These are phyloP conservation scores for Malurus splendens DNA, from an alignment of 2,797 vertebrate species.

Conservation along the genomic window DNA sequence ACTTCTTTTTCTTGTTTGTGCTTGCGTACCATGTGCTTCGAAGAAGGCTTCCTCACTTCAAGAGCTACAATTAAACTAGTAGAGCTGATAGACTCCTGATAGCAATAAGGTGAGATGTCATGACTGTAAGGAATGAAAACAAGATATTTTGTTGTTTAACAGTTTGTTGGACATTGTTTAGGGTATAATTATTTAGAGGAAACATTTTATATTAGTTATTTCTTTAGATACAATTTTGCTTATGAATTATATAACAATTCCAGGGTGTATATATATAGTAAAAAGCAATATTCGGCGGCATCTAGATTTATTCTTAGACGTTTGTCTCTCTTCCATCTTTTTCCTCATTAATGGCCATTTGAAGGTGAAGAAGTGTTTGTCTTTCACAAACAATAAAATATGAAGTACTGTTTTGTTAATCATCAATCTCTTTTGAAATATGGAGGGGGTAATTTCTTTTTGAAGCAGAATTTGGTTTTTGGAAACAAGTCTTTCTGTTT, in stretches of 20 bases:
- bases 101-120: background rate
- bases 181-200: background rate
- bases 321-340: background rate
- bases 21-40: background rate
- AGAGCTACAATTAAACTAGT: background rate
- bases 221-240: background rate
- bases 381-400: background rate
- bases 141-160: background rate
- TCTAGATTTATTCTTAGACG: background rate
- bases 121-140: background rate
- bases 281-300: background rate
- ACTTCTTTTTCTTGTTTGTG: background rate
- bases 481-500: background rate
- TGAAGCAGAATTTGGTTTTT: background rate
- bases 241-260: background rate
- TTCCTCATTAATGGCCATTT: background rate
- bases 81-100: background rate
- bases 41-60: background rate
- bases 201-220: background rate
- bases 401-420: fast-evolving
- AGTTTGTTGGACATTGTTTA: background rate
- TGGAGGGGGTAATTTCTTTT: no score
- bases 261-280: background rate
- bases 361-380: background rate
- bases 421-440: background rate